Evolutionary conservation across 2,888 invertebrate species (phyloP).

Genomic region (Luffia ferchaultella): DNA sequence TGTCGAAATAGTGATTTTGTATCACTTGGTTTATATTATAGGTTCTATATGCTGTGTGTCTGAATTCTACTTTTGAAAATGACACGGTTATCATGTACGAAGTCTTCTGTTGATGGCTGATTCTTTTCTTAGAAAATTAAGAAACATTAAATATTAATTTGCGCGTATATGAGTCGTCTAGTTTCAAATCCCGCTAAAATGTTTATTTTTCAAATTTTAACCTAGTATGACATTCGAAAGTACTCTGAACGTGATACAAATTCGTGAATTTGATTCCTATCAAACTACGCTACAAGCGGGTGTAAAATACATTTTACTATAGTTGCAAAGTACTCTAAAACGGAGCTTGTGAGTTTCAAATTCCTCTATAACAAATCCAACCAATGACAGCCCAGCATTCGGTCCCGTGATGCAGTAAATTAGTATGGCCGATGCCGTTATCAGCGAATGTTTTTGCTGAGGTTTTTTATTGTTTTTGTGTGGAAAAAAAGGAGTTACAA

Average conservation of each 20-base stretch:
- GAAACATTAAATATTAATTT: too few relatives aligned
- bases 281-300: neutral
- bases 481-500: constrained; percentile 1
- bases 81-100: too few relatives aligned
- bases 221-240: neutral
- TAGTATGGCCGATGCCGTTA: constrained; percentile 1
- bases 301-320: neutral
- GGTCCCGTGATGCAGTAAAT: neutral
- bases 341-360: neutral
- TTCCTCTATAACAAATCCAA: neutral
- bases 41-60: too few relatives aligned
- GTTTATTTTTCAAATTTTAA: neutral
- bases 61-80: too few relatives aligned
- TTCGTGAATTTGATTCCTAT: neutral
- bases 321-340: neutral
- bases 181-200: neutral
- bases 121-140: too few relatives aligned
- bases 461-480: neutral
- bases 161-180: neutral
- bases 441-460: neutral
- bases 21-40: too few relatives aligned
- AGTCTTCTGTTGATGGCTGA: too few relatives aligned
- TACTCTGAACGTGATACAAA: neutral
- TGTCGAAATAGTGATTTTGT: too few relatives aligned
- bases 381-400: neutral